These are phyloP conservation scores for Hypena proboscidalis DNA, from an alignment of 2,888 invertebrate species.

Conservation along the genomic window DNA sequence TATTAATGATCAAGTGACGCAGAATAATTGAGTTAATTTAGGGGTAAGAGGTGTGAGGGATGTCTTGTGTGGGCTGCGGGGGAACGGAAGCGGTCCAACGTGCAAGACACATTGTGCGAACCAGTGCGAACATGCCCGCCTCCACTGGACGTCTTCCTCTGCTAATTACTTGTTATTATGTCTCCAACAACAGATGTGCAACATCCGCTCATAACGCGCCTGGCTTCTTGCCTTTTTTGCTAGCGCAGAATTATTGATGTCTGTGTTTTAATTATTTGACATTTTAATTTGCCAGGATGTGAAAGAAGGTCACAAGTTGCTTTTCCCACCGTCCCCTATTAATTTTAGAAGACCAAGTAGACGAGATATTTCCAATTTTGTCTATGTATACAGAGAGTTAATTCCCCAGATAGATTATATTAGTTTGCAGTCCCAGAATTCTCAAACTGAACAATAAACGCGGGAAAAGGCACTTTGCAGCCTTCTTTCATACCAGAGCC, in stretches of 20 bases:
- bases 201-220: conserved; percentile 72
- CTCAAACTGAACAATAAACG: no score
- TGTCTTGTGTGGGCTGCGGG: conserved; percentile 42
- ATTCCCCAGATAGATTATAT: no score
- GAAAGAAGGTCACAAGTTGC: no score
- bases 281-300: conserved; percentile 29
- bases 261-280: conserved; percentile 3
- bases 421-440: no score
- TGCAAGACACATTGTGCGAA: conserved; percentile 83
- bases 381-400: no score
- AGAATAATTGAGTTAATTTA: conserved; percentile 47
- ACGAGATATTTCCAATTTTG: no score
- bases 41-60: conserved; percentile 41
- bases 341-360: no score
- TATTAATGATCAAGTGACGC: conserved; percentile 40
- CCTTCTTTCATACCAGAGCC: no score
- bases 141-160: conserved; percentile 61
- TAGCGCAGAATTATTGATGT: conserved; percentile 29
- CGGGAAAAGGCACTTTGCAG: no score
- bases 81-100: conserved; percentile 69
- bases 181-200: conserved; percentile 80
- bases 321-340: no score
- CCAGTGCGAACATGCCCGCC: conserved; percentile 52
- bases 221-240: conserved; percentile 46
- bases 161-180: conserved; percentile 82